These are phyloP conservation scores for Ceraclea dissimilis DNA, from an alignment of 2,888 invertebrate genomes.

Conservation along the genomic window DNA sequence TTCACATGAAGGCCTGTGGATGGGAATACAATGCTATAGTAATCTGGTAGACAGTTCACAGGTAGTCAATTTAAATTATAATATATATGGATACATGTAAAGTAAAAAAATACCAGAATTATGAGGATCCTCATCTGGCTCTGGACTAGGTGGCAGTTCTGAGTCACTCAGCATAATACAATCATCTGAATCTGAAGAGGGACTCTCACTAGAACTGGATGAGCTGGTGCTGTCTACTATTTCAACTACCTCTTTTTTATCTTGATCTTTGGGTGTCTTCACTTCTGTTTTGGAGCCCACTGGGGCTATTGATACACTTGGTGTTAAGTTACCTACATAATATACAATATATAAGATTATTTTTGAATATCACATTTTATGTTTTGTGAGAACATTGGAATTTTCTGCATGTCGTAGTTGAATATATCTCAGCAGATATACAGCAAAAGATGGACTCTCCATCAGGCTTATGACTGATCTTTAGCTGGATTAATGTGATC, in stretches of 20 bases:
- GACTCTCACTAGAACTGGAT: slow-evolving; percentile 48
- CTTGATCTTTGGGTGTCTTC: slow-evolving; percentile 8
- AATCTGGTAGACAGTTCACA: not conserved
- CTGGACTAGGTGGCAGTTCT: slow-evolving; percentile 70
- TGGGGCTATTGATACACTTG: slow-evolving; percentile 45
- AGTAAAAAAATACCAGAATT: slow-evolving; percentile 61
- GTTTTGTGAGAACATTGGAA: too few species aligned
- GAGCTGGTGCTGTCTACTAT: slow-evolving; percentile 65
- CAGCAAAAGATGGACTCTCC: too few species aligned
- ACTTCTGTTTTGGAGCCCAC: slow-evolving; percentile 27
- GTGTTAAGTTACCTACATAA: slow-evolving; percentile 34
- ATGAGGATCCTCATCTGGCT: slow-evolving; percentile 76
- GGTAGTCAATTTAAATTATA: not conserved
- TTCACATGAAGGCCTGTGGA: slow-evolving; percentile 73
- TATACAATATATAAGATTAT: not conserved
- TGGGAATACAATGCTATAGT: too few species aligned
- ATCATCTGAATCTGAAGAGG: slow-evolving; percentile 69
- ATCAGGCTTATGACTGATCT: too few species aligned
- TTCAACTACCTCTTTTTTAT: slow-evolving; percentile 54
- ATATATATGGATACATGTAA: not conserved
- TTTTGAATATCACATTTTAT: not conserved
- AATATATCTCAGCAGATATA: too few species aligned
- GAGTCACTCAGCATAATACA: slow-evolving; percentile 83
- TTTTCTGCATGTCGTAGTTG: too few species aligned
- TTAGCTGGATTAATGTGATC: too few species aligned